Evolutionary conservation across 2,797 vertebrate species (phyloP), one percentile per base, ranked within the genome.

Genomic region (Myiotriccus ornatus): DNA sequence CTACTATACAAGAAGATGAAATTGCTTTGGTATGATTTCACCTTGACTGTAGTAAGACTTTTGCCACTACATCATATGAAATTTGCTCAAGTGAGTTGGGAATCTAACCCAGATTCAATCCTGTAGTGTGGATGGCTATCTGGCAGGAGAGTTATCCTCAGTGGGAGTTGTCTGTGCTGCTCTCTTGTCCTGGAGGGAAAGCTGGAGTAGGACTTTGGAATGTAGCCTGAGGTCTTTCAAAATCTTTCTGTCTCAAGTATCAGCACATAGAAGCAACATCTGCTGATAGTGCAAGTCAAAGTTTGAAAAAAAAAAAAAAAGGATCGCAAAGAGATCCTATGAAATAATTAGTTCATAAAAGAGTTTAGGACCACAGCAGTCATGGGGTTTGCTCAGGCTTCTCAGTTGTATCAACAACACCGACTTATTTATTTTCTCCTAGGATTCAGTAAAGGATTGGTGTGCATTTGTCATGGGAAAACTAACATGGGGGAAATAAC

Each of bases 91-190:
- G 6, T 56, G 28, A 84, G 39, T 43, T 56, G 16, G 43, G 19
- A 85, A 67, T 41, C 18, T 34, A 59, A 27, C 16, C n/a, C 39
- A 52, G 21, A 67, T 62, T 53, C 34, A 56, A 27, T 53, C 23
- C 22, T 60, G 12, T 23, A 7, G 9, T 39, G 24, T 69, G 27
- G 7, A 52, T 78, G 32, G 13, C 5, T 32, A 7, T 64, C 25
- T 83, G 24, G 6, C 32, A 68, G 28, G 27, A 81, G 41, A 49
- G 6, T 52, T 81, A 32, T 52, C 21, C 35, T 67, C 17, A 35
- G 6, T 1, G 22, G 4, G 10, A 1, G 0, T 60, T 88, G 30
- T 46, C 46, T 2, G 0, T 73, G 27, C 44, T 70, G 34, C 25
- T 69, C 3, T 44, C 47, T 69, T 73, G 8, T 23, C 14, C 52